Evolutionary conservation across 2,113 vertebrate genomes (phyloP), one percentile per base, ranked within the genome.

Genomic region (Pterocles orientalis): DNA sequence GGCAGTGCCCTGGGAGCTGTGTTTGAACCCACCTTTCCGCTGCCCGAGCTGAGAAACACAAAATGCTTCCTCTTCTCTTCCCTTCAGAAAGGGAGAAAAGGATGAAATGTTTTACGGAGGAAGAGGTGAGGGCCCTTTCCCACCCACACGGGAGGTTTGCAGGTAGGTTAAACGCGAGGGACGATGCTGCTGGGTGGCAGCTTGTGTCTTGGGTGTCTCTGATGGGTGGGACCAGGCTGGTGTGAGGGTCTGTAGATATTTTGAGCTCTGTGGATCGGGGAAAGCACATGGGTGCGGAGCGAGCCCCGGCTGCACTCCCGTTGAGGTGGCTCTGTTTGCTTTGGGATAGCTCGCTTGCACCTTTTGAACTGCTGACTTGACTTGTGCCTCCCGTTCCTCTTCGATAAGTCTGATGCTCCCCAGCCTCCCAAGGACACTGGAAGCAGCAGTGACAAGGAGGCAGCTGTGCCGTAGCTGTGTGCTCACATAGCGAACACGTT

Each of bases 401-500:
- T 3, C 1, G 9, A n/a, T 0, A 1, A 31, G 10, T 8, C n/a
- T 39, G 3, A 12, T 3, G 53, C 43, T 85, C 45, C 45, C 25
- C 14, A 34, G 2, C 58, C 29, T 88, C 45, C 53, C 9, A 7
- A 24, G 62, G 61, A 4, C 2, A 0, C 50, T 8, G 45, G 10
- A 31, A 50, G 56, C 72, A 20, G 77, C 6, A 12, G 65, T 8
- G 61, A 14, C 23, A 1, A 16, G 80, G 66, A 47, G 62, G 14
- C 13, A 0, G 4, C 53, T 16, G 18, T 24, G 80, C 57, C 4
- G 4, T 34, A 41, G 65, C 31, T 23, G 47, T 25, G n/a, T 21
- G 50, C 26, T 13, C 66, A 2, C 72, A 1, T 2, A 12, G 36
- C 68, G 25, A 10, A 39, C 8, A 7, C 2, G 0, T 7, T 2